Conservation (phyloP, 2,797 vertebrate species). For the Pempheris klunzingeri region DNA sequence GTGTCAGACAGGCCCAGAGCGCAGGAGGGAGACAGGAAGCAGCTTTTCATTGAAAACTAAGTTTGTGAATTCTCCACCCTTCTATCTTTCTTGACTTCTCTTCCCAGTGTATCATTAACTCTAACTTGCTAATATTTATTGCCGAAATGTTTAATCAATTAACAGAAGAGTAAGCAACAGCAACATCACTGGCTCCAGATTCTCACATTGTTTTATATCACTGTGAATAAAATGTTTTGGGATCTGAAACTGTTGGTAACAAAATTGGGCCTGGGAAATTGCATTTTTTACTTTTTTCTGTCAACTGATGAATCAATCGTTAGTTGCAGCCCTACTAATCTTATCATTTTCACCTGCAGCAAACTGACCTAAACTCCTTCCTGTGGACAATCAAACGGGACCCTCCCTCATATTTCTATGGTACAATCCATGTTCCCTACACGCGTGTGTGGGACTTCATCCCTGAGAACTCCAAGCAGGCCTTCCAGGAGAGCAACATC, state of each 20-base stretch:
- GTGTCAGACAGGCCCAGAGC: conserved; percentile 63
- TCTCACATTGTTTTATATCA: background rate
- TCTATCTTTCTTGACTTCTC: background rate
- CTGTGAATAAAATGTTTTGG: background rate
- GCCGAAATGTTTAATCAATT: background rate
- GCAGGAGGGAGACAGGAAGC: background rate
- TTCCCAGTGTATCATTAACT: background rate
- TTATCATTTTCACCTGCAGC: conserved; percentile 71
- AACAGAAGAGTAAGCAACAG: background rate
- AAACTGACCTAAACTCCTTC: conserved; percentile 93
- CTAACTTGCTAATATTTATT: background rate
- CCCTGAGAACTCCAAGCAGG: conserved; percentile 91
- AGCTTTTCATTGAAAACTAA: background rate
- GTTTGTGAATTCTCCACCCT: background rate
- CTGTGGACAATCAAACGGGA: conserved; percentile 93
- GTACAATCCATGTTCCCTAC: conserved; percentile 93
- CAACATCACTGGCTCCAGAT: background rate
- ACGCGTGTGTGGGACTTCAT: conserved; percentile 93
- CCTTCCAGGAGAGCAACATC: conserved; percentile 91
- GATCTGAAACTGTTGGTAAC: background rate
- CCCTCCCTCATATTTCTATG: conserved; percentile 92
- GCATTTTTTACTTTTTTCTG: background rate
- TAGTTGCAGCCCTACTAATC: background rate
- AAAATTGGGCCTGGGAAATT: no score
- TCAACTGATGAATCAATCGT: background rate